A percentile compares a stretch with the other conserved stretches of the same genome.
These are phyloP conservation scores for Omphaloscelis lunosa DNA, from an alignment of 2,888 invertebrate genomes.

Conservation along the genomic window DNA sequence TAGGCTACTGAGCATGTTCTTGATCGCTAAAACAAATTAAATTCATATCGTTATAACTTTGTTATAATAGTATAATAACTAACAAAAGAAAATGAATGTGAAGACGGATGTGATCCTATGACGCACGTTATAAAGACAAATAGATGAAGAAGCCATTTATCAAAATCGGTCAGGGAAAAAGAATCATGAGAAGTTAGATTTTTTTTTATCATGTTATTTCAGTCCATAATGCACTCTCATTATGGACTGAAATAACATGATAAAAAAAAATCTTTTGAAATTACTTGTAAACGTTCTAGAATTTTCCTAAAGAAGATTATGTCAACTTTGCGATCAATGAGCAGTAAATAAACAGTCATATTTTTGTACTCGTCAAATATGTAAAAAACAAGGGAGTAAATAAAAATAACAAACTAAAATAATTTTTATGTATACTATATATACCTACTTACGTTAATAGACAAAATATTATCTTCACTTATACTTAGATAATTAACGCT, in stretches of 20 bases:
- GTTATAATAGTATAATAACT: slow-evolving; percentile 8
- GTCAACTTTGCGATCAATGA: neutral
- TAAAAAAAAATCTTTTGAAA: too few species aligned
- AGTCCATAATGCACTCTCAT: too few species aligned
- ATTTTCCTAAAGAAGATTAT: neutral
- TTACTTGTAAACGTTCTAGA: neutral
- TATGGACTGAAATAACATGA: too few species aligned
- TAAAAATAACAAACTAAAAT: neutral
- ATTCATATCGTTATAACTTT: neutral
- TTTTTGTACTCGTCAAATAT: neutral
- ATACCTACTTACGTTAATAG: neutral
- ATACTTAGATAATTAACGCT: neutral
- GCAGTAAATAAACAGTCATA: neutral
- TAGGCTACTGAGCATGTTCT: too few species aligned
- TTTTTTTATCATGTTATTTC: too few species aligned
- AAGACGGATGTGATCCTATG: slow-evolving; percentile 23
- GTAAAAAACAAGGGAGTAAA: neutral
- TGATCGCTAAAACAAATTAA: neutral
- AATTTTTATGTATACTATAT: too few species aligned
- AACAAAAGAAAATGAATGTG: slow-evolving; percentile 31
- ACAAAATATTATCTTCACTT: neutral
- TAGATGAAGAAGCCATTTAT: slow-evolving; percentile 56
- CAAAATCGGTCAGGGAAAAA: slow-evolving; percentile 50
- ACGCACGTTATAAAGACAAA: slow-evolving; percentile 46
- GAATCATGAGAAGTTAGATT: slow-evolving; percentile 49